phyloP scores from a whole-genome alignment of 2,113 vertebrate genomes.

The Podarcis muralis region DNA sequence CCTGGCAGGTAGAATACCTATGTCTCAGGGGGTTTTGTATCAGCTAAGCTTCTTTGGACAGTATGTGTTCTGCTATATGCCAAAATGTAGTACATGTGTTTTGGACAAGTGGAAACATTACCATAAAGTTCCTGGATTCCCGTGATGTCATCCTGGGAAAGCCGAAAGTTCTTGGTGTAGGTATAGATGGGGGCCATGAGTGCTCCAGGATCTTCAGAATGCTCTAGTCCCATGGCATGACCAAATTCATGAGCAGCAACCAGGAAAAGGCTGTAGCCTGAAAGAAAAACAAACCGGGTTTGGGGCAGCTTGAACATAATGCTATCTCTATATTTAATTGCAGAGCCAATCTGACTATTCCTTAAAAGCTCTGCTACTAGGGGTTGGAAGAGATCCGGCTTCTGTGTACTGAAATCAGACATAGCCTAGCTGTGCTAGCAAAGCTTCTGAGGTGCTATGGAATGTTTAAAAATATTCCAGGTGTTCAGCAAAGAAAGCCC shows the following conservation, averaged over 20 bases:
- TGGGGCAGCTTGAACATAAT: background rate
- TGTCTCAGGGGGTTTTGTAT: no score
- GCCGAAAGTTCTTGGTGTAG: constrained; percentile 91
- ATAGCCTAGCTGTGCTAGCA: background rate
- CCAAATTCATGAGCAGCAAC: constrained; percentile 98
- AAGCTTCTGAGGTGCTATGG: background rate
- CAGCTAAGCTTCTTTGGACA: background rate
- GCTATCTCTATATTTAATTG: background rate
- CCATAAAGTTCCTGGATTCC: constrained; percentile 98
- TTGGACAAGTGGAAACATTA: constrained; percentile 59
- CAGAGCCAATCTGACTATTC: background rate
- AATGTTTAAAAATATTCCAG: background rate
- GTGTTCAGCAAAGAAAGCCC: background rate
- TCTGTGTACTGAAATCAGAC: background rate
- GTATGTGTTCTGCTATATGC: no score
- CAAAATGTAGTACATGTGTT: background rate
- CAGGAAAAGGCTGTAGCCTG: constrained; percentile 97
- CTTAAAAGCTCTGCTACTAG: background rate
- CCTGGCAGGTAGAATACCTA: no score
- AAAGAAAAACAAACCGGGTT: background rate
- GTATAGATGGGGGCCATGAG: constrained; percentile 97
- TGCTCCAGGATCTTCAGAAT: constrained; percentile 93
- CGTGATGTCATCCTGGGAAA: constrained; percentile 90
- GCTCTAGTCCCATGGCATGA: constrained; percentile 95
- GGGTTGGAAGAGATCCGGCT: background rate